phyloP scores from a whole-genome alignment of 2,797 vertebrate genomes.

The Apogon hyalosoma region DNA sequence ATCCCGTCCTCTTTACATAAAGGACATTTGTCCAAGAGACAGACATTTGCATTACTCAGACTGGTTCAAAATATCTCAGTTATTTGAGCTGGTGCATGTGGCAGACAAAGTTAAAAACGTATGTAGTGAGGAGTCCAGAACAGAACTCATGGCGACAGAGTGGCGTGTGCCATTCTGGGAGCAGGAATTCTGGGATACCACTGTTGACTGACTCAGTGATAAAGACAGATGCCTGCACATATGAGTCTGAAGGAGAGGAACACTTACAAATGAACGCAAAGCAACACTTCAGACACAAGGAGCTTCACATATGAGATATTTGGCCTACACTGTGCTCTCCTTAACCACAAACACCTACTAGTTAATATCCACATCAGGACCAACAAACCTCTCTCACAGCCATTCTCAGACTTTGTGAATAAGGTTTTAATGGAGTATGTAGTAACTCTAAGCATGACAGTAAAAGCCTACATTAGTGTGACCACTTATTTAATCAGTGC shows the following conservation, averaged over 20 bases:
- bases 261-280: no score
- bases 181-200: constrained; percentile 70
- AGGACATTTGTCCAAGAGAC: constrained; percentile 48
- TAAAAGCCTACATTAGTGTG: constrained; percentile 33
- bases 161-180: constrained; percentile 83
- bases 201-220: constrained; percentile 59
- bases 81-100: constrained; percentile 79
- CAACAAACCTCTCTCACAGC: neutral
- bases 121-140: constrained; percentile 58
- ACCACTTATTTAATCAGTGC: constrained; percentile 36
- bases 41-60: constrained; percentile 68
- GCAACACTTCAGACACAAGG: neutral
- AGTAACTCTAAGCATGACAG: constrained; percentile 6
- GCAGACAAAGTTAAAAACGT: constrained; percentile 77
- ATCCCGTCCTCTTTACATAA: constrained; percentile 33
- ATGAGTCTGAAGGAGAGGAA: constrained; percentile 13
- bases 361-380: neutral
- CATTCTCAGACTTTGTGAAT: constrained; percentile 8
- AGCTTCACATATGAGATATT: no score
- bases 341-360: neutral
- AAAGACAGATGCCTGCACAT: constrained; percentile 57
- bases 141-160: constrained; percentile 72
- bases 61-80: constrained; percentile 78
- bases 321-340: no score
- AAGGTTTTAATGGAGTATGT: neutral